Conservation (phyloP, 1,140 invertebrate species). For the Leucophenga varia region DNA sequence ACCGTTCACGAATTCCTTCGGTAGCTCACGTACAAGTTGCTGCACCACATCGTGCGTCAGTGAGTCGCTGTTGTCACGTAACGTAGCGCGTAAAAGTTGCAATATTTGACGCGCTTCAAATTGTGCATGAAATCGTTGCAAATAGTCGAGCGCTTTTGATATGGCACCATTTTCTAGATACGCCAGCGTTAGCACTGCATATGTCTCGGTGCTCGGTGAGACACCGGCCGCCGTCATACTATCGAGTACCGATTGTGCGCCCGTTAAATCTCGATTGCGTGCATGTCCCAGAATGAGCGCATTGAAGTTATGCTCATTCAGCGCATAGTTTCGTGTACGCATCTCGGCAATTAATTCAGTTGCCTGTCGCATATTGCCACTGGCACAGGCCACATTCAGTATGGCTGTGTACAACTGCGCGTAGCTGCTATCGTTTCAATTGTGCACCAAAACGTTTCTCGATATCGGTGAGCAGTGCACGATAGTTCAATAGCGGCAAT, state of each 20-base stretch:
- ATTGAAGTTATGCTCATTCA: constrained; percentile 61
- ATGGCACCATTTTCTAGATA: constrained; percentile 56
- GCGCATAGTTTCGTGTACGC: constrained; percentile 56
- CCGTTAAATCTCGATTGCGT: constrained; percentile 51
- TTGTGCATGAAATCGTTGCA: constrained; percentile 14
- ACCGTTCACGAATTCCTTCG: constrained; percentile 23
- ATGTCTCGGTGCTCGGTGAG: constrained; percentile 22
- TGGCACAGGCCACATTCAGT: constrained; percentile 55
- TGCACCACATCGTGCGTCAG: constrained; percentile 20
- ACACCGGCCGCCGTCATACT: constrained; percentile 56
- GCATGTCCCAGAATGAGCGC: constrained; percentile 59
- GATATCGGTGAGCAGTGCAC: constrained; percentile 33
- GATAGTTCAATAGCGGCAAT: constrained; percentile 27
- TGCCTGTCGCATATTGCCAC: constrained; percentile 59
- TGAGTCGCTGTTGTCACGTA: constrained; percentile 4
- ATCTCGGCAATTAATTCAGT: constrained; percentile 59
- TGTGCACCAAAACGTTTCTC: constrained; percentile 19
- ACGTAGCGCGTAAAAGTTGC: constrained; percentile 28
- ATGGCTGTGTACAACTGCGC: constrained; percentile 44
- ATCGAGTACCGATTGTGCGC: constrained; percentile 40
- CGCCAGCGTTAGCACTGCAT: constrained; percentile 61
- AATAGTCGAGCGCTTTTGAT: constrained; percentile 28
- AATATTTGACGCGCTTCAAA: constrained; percentile 35
- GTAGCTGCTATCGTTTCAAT: constrained; percentile 24
- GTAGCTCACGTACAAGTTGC: constrained; percentile 29